Conservation (phyloP, 2,888 invertebrate species). For the Rhaphigaster nebulosa region DNA sequence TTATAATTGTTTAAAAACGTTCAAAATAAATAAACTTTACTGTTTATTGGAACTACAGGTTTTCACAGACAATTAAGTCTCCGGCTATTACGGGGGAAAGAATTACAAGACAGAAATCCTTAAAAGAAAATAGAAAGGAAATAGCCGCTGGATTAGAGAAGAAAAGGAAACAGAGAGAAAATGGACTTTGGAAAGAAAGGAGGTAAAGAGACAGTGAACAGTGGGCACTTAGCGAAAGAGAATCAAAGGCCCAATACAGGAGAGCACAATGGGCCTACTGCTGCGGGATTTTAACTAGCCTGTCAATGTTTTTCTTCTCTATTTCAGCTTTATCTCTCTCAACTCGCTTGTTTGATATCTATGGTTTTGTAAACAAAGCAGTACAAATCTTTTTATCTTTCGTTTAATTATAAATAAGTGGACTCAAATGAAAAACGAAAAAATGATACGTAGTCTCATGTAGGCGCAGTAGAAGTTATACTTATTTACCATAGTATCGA, state of each 20-base stretch:
- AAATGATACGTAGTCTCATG: too few relatives aligned
- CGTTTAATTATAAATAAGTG: too few relatives aligned
- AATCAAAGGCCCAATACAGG: conserved; percentile 25
- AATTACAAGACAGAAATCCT: neutral
- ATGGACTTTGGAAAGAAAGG: neutral
- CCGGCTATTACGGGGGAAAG: neutral
- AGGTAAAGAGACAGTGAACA: conserved; percentile 18
- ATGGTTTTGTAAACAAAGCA: too few relatives aligned
- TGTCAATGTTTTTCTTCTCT: neutral
- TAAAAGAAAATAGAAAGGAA: neutral
- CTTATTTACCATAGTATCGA: too few relatives aligned
- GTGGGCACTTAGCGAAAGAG: neutral
- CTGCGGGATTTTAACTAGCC: neutral
- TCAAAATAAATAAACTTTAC: too few relatives aligned
- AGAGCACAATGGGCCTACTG: neutral
- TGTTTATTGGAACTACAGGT: too few relatives aligned
- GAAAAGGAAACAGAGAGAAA: conserved; percentile 12
- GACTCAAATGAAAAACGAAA: too few relatives aligned
- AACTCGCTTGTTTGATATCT: neutral
- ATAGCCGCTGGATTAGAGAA: neutral
- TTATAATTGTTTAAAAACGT: too few relatives aligned
- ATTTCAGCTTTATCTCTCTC: neutral
- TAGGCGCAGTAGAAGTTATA: too few relatives aligned
- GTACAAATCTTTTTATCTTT: too few relatives aligned
- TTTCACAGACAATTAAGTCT: neutral